These are phyloP conservation scores for Drosophila subobscura DNA, from an alignment of 1,140 invertebrate genomes.

Conservation along the genomic window DNA sequence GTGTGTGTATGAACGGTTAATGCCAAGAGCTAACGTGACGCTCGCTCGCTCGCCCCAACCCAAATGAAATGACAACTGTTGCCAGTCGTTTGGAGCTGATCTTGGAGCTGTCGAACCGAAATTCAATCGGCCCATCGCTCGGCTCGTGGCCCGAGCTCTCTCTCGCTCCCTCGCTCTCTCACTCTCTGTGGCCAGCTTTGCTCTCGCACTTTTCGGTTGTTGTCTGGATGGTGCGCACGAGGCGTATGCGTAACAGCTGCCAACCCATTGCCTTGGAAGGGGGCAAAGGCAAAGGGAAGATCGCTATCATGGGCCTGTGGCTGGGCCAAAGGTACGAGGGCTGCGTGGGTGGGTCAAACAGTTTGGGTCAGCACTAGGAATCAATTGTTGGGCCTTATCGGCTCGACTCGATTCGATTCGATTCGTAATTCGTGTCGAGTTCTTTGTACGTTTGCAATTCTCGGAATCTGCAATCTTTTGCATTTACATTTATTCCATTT, in stretches of 20 bases:
- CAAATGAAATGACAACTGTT: too few species aligned
- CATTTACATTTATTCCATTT: too few species aligned
- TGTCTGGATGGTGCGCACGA: constrained; percentile 19
- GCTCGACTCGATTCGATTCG: not conserved
- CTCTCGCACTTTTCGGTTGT: not conserved
- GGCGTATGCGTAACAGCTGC: constrained; percentile 49
- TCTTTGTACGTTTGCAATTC: too few species aligned
- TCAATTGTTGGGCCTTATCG: constrained; percentile 12
- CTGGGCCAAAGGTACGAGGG: constrained; percentile 19
- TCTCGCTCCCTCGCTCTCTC: not conserved
- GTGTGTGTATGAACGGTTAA: not conserved
- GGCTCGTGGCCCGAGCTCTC: constrained; percentile 4
- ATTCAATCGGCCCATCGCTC: constrained; percentile 16
- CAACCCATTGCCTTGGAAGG: not conserved
- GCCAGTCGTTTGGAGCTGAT: too few species aligned
- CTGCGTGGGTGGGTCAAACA: constrained; percentile 32
- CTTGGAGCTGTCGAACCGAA: not conserved
- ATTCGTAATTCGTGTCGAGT: too few species aligned
- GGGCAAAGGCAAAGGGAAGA: too few species aligned
- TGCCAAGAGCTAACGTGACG: too few species aligned
- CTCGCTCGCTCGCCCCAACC: too few species aligned
- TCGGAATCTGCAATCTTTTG: too few species aligned
- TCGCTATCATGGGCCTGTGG: not conserved
- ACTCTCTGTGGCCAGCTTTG: constrained; percentile 6
- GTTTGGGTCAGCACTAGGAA: constrained; percentile 1